Base-by-base conservation (phyloP, 92 coral and sea anemone species). In the Porites divaricata region DNA sequence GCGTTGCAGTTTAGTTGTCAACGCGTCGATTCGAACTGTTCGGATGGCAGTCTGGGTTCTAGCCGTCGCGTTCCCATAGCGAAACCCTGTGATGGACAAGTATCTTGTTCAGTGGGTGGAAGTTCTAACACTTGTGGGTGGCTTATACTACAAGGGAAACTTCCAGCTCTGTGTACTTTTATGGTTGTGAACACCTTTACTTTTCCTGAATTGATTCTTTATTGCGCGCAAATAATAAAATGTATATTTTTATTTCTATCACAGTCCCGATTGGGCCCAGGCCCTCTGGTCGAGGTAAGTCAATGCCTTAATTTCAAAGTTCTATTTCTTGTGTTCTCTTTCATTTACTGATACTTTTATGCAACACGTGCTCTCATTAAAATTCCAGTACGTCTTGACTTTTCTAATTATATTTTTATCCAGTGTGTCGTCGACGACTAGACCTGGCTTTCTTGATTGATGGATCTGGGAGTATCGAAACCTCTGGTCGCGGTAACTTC, bases 381-480 rank as follows among this genome's bases (percentile, higher is more conserved):
- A 15, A 54, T 11, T 54, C 59, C 59, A 54, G 10, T 11, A 11
- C 59, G 59, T 54, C 16, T 54, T 24, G 50, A 16, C n/a, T 51
- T 20, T 17, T 24, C 15, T 8, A n/a, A 22, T 49, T 72, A 14
- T 2, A 57, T 9, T 54, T 25, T 57, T 19, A 76, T 77, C 53
- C 67, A 89, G 93, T 81, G 11, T 89, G 93, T 53, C 62, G 71
- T 19, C 86, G 25, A 64, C 87, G 87, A 8, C 74, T 93, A 13
- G 96, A 93, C 25, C 79, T 93, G 45, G 89, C 81, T 51, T 88
- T 93, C 79, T 67, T 93, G 66, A 71, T 93, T 71, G 96, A 93
- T 50, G 96, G 96, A 24, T 93, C 96, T 48, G 94, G 94, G 14
- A 93, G 96, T 64, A 88, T 93, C 45, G 93, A 95, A 61, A 15